Conservation (phyloP, 2,113 vertebrate species). For the Sylvilagus bachmani region DNA sequence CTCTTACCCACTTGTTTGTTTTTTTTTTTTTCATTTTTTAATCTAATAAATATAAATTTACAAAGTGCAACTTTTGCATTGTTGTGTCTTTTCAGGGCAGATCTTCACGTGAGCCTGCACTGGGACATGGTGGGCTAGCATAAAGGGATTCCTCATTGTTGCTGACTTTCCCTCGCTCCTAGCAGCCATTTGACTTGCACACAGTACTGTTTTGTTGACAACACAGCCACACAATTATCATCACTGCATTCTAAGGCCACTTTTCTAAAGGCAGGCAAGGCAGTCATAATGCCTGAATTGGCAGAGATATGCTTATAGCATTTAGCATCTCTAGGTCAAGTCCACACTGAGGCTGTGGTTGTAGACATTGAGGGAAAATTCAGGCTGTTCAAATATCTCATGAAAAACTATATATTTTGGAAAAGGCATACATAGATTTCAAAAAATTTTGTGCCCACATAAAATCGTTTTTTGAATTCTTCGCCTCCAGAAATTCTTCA, state of each 20-base stretch:
- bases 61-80: no score
- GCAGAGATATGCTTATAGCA: background rate
- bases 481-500: no score
- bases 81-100: background rate
- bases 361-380: background rate
- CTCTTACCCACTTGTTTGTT: background rate
- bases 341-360: background rate
- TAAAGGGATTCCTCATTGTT: background rate
- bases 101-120: background rate
- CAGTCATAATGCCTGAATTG: background rate
- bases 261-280: background rate
- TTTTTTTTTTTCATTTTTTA: background rate
- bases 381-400: no score
- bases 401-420: no score
- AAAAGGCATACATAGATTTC: no score
- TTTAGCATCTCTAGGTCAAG: background rate
- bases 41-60: background rate
- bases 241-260: background rate
- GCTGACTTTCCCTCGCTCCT: no score
- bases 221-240: background rate
- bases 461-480: no score
- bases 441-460: no score
- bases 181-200: background rate
- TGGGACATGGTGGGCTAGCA: fast-evolving
- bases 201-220: background rate